A percentile compares a stretch with the other conserved stretches of the same genome.
Evolutionary conservation across 2,888 invertebrate genomes (phyloP).

Genomic region (Cepaea hortensis): DNA sequence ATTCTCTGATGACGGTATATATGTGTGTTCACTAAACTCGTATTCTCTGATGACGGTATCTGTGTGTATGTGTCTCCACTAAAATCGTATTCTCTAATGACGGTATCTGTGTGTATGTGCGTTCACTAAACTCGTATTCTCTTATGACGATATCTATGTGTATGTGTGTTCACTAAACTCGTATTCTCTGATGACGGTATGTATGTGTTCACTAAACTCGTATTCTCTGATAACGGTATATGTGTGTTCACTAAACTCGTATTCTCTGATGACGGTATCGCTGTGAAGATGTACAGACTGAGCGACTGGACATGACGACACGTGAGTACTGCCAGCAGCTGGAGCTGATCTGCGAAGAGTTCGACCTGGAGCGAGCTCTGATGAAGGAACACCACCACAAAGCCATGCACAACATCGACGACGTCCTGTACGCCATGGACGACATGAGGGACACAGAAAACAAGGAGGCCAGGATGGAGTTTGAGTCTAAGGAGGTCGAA

Average conservation of each 20-base stretch:
- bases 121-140: too few species aligned
- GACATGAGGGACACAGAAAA: conserved; percentile 75
- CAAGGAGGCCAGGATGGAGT: conserved; percentile 74
- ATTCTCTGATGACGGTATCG: neutral
- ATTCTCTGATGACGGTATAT: too few species aligned
- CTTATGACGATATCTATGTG: too few species aligned
- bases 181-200: too few species aligned
- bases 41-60: too few species aligned
- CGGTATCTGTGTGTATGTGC: too few species aligned
- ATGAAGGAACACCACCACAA: conserved; percentile 72
- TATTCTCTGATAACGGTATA: too few species aligned
- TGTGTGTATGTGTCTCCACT: too few species aligned
- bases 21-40: too few species aligned
- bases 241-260: neutral
- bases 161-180: too few species aligned
- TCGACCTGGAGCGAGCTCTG: conserved; percentile 74
- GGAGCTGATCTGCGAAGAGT: conserved; percentile 71
- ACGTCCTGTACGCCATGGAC: conserved; percentile 77
- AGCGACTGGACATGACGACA: conserved; percentile 66
- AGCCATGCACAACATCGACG: conserved; percentile 74
- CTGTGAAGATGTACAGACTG: conserved; percentile 69
- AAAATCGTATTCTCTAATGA: too few species aligned
- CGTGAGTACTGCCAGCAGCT: conserved; percentile 71
- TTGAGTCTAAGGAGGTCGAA: conserved; percentile 75
- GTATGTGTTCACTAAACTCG: too few species aligned